Percentiles rank a stretch among this genome's conserved stretches.
These are phyloP conservation scores for Drosophila paucipuncta DNA, from an alignment of 2,888 invertebrate species.

Conservation along the genomic window DNA sequence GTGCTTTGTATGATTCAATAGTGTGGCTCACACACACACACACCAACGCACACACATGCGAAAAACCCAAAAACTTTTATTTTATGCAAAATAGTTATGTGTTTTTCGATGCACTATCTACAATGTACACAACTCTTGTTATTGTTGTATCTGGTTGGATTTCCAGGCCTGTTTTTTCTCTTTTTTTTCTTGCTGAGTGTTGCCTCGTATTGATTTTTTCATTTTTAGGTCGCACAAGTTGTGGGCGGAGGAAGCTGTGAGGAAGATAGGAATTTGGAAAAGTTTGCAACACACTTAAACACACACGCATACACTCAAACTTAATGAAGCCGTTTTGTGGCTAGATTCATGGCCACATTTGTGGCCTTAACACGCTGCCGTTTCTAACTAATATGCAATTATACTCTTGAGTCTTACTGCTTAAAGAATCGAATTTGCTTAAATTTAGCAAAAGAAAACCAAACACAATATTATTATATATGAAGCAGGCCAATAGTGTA, in stretches of 20 bases:
- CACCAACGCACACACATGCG: neutral
- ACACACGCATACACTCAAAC: slow-evolving; percentile 20
- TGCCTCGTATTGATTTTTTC: slow-evolving; percentile 67
- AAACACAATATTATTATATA: neutral
- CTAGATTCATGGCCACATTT: slow-evolving; percentile 54
- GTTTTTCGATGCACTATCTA: slow-evolving; percentile 53
- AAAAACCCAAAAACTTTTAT: slow-evolving; percentile 63
- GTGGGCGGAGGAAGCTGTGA: slow-evolving; percentile 21
- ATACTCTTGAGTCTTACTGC: slow-evolving; percentile 2
- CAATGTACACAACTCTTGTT: slow-evolving; percentile 51
- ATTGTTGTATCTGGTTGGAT: slow-evolving; percentile 39
- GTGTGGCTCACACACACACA: slow-evolving; percentile 22
- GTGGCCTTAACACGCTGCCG: slow-evolving; percentile 25
- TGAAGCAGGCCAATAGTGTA: neutral
- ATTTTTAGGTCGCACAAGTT: slow-evolving; percentile 65
- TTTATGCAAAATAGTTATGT: slow-evolving; percentile 79
- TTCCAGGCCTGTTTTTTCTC: slow-evolving; percentile 54
- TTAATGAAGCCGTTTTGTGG: slow-evolving; percentile 63
- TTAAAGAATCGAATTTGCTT: neutral
- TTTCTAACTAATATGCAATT: slow-evolving; percentile 2
- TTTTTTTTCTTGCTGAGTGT: slow-evolving; percentile 21
- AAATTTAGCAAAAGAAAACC: neutral
- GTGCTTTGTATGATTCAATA: slow-evolving; percentile 75
- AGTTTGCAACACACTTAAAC: slow-evolving; percentile 33
- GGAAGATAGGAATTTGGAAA: slow-evolving; percentile 30